phyloP scores from a whole-genome alignment of 2,888 invertebrate species.

The Melieria omissa region DNA sequence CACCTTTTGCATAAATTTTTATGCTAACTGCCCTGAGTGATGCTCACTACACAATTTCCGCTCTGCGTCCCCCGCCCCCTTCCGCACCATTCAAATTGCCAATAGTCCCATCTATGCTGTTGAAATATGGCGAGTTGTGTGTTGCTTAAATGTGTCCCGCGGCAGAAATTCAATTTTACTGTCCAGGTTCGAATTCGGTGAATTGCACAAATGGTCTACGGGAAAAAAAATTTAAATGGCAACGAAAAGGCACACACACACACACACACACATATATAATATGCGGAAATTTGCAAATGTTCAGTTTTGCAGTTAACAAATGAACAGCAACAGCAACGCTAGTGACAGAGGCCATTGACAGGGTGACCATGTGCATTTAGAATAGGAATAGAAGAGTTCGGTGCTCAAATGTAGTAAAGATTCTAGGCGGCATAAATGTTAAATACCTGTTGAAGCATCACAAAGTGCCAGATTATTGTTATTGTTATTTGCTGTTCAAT shows the following conservation, averaged over 20 bases:
- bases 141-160: conserved; percentile 53
- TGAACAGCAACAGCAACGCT: neutral
- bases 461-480: too few relatives aligned
- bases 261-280: neutral
- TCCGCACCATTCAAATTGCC: conserved; percentile 18
- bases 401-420: too few relatives aligned
- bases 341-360: too few relatives aligned
- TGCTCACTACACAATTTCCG: conserved; percentile 2
- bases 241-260: neutral
- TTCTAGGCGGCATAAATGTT: too few relatives aligned
- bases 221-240: conserved; percentile 15
- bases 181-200: conserved; percentile 5
- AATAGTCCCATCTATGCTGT: too few relatives aligned
- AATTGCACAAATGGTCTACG: neutral
- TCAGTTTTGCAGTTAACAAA: neutral
- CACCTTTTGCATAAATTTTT: conserved; percentile 40
- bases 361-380: too few relatives aligned
- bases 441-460: too few relatives aligned
- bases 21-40: conserved; percentile 26
- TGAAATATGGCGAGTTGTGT: neutral
- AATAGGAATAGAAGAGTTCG: too few relatives aligned
- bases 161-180: conserved; percentile 59
- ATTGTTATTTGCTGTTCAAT: too few relatives aligned
- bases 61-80: neutral
- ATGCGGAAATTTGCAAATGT: neutral